A percentile compares a stretch with the other conserved stretches of the same genome.
Evolutionary conservation across 2,888 invertebrate genomes (phyloP).

Genomic region (Congeria kusceri): DNA sequence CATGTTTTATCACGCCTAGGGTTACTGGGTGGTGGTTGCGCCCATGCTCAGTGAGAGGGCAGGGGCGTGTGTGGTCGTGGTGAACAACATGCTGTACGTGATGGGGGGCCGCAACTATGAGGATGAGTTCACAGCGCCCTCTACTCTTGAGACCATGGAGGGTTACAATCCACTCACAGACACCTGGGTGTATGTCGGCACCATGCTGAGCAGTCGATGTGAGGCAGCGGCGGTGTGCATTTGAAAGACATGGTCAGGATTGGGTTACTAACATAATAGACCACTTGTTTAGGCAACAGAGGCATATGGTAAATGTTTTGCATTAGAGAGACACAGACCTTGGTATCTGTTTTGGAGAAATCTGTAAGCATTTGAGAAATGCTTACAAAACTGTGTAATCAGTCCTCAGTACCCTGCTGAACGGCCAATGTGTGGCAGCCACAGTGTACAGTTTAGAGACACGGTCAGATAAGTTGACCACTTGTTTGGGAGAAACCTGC

Average conservation of each 20-base stretch:
- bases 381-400: no score
- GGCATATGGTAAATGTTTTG: no score
- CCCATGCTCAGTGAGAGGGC: slow-evolving; percentile 94
- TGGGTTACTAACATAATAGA: no score
- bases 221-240: slow-evolving; percentile 75
- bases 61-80: slow-evolving; percentile 93
- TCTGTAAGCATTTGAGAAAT: no score
- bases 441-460: no score
- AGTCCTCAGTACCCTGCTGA: no score
- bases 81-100: slow-evolving; percentile 94
- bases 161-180: slow-evolving; percentile 92
- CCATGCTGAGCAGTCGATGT: slow-evolving; percentile 93
- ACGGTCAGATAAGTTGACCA: no score
- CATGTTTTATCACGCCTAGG: slow-evolving; percentile 57
- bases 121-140: slow-evolving; percentile 78
- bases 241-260: slow-evolving; percentile 25
- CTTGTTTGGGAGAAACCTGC: no score
- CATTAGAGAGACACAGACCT: no score
- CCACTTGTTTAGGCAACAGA: no score
- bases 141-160: slow-evolving; percentile 92
- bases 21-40: slow-evolving; percentile 89
- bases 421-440: no score
- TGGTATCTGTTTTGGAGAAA: no score
- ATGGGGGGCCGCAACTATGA: slow-evolving; percentile 93
- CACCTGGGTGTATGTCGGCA: slow-evolving; percentile 92